Base-by-base conservation (phyloP, 2,797 vertebrate genomes). In the Ceyx erithaca region DNA sequence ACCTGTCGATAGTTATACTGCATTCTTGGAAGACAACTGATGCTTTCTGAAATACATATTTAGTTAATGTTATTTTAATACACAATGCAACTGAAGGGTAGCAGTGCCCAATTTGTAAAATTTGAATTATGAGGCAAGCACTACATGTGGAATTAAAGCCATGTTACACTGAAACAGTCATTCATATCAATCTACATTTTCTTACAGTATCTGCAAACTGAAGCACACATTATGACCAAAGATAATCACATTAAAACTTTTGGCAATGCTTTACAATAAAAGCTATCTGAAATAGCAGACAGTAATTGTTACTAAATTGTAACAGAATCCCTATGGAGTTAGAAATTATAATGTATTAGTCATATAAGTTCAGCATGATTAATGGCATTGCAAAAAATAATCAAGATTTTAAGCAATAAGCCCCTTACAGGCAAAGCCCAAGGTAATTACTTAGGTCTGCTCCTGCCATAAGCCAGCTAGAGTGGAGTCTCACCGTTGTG, bases 241-340 rank as follows among this genome's bases (percentile, higher is more conserved):
- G 80, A 89, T 93, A 97, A 97, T 95, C 93, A 86, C 25, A 54
- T 92, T 85, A 95, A 66, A 46, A 84, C 82, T 95, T 95, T 69
- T 86, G 87, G 85, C 67, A 97, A 94, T 79, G 75, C 49, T 96
- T 96, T 95, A 91, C 92, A 96, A 92, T 94, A 94, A 94, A 79
- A 86, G 35, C 70, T 68, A 78, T 66, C 55, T 88, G 59, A 79
- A 92, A 78, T 23, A 66, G 79, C 83, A 94, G 94, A 92, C 93
- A 97, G 81, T 94, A 97, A 97, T 93, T 96, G 87, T 94, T 95
- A 85, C 93, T 96, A 96, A 96, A 97, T 86, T 94, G 92, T 61
- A 95, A 85, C 80, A 88, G 85, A 96, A 94, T 93, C 92, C 92
- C 96, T 81, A 52, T 48, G 91, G 92, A 96, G 86, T 92, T 87